Percentiles rank a stretch among this genome's conserved stretches.
Conservation (phyloP, 2,888 invertebrate species). For the Dolichomitus sp. region DNA sequence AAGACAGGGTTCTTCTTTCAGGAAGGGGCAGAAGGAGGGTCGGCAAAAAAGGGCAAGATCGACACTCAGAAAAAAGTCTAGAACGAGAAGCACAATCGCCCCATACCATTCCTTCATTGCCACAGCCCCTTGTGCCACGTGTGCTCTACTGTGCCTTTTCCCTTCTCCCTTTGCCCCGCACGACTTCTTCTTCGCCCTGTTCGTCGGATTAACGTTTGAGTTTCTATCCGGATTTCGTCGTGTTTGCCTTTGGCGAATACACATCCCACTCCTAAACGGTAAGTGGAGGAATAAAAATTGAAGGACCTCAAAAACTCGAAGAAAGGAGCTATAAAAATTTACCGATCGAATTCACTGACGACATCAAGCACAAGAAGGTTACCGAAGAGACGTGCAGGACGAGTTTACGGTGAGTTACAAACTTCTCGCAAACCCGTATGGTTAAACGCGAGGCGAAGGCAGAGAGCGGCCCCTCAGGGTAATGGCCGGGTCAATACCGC, state of each 20-base stretch:
- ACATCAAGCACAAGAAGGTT: conserved; percentile 27
- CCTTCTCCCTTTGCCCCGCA: conserved; percentile 42
- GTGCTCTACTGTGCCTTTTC: conserved; percentile 34
- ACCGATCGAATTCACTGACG: conserved; percentile 40
- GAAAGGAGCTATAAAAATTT: conserved; percentile 40
- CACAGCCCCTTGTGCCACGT: conserved; percentile 37
- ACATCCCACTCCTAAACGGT: neutral
- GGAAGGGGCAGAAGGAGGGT: conserved; percentile 12
- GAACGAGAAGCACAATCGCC: conserved; percentile 44
- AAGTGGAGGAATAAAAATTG: conserved; percentile 15
- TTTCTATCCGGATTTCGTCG: conserved; percentile 33
- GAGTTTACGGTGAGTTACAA: conserved; percentile 39
- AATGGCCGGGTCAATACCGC: conserved; percentile 69
- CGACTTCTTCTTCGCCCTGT: conserved; percentile 23
- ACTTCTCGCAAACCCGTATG: conserved; percentile 35
- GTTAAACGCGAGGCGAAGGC: conserved; percentile 2
- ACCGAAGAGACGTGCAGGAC: conserved; percentile 4
- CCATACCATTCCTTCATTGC: conserved; percentile 17
- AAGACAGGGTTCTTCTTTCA: conserved; percentile 53
- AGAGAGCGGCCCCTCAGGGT: conserved; percentile 53
- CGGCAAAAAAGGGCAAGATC: conserved; percentile 41
- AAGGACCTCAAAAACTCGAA: conserved; percentile 42
- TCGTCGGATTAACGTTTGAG: conserved; percentile 57
- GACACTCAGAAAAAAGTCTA: conserved; percentile 26
- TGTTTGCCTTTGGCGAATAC: conserved; percentile 41